Evolutionary conservation across 1,140 invertebrate genomes (phyloP).

Genomic region (Drosophila oshimai): DNA sequence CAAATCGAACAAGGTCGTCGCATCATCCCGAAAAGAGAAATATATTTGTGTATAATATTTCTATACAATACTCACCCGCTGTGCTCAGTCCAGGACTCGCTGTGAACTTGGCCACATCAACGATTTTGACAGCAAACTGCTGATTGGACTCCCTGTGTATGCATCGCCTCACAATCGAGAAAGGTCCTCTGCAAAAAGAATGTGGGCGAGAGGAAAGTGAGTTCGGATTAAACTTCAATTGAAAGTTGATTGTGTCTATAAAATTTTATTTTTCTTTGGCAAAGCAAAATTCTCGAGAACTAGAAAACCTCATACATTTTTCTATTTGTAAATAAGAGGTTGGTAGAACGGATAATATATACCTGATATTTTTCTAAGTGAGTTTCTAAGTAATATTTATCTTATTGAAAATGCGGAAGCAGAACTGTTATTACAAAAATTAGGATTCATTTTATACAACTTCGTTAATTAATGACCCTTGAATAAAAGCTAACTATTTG

Average conservation of each 20-base stretch:
- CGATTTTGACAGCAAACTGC: constrained; percentile 99
- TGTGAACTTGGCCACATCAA: constrained; percentile 98
- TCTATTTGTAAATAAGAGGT: no score
- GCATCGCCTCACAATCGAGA: constrained; percentile 97
- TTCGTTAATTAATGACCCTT: no score
- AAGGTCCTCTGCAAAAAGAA: constrained; percentile 94
- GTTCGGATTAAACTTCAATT: constrained; percentile 31
- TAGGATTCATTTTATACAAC: no score
- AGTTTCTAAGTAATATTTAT: no score
- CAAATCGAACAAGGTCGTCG: constrained; percentile 41
- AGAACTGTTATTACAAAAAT: no score
- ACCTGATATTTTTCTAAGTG: no score
- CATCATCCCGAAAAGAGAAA: background rate
- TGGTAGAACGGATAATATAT: no score
- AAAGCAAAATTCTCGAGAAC: background rate
- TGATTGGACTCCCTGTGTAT: constrained; percentile 96
- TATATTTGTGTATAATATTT: background rate
- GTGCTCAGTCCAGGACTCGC: constrained; percentile 97
- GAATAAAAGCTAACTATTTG: no score
- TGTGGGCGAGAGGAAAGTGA: background rate
- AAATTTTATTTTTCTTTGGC: constrained; percentile 12
- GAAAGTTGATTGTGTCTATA: constrained; percentile 37
- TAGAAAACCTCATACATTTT: background rate
- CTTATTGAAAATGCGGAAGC: no score
- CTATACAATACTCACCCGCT: constrained; percentile 88